A percentile compares a stretch with the other conserved stretches of the same genome.
phyloP scores from a whole-genome alignment of 1,140 invertebrate genomes.

The Plectrocnemia conspersa region DNA sequence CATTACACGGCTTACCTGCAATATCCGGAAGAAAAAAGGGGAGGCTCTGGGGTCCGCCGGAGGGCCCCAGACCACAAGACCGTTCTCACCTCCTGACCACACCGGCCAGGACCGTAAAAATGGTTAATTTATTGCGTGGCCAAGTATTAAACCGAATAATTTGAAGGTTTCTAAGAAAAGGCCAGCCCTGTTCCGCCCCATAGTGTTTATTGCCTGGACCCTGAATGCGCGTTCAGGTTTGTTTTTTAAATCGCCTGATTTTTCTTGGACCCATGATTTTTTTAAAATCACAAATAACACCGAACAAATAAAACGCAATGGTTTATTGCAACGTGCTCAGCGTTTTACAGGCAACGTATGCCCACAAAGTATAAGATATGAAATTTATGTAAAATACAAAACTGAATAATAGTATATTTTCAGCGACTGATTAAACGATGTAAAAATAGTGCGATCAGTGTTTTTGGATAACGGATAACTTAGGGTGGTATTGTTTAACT shows the following conservation, averaged over 20 bases:
- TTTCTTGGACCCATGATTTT: no score
- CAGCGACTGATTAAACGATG: no score
- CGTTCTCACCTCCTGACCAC: constrained; percentile 7
- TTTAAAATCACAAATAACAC: no score
- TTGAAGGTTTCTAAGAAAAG: background rate
- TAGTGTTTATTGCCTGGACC: background rate
- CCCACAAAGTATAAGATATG: no score
- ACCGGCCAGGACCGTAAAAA: constrained; percentile 2
- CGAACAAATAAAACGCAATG: no score
- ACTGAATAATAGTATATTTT: no score
- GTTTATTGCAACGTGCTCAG: no score
- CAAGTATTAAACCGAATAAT: constrained; percentile 12
- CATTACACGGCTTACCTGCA: constrained; percentile 10
- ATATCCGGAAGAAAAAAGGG: background rate
- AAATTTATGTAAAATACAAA: no score
- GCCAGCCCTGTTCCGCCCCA: background rate
- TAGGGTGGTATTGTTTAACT: no score
- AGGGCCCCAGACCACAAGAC: constrained; percentile 5
- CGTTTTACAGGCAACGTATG: no score
- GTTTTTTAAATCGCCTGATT: background rate
- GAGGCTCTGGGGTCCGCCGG: background rate
- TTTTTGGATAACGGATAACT: no score
- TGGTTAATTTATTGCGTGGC: constrained; percentile 5
- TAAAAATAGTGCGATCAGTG: no score
- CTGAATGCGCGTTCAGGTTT: background rate